These are phyloP conservation scores for Pantherophis vulpinus DNA, from an alignment of 2,797 vertebrate species.

Conservation along the genomic window DNA sequence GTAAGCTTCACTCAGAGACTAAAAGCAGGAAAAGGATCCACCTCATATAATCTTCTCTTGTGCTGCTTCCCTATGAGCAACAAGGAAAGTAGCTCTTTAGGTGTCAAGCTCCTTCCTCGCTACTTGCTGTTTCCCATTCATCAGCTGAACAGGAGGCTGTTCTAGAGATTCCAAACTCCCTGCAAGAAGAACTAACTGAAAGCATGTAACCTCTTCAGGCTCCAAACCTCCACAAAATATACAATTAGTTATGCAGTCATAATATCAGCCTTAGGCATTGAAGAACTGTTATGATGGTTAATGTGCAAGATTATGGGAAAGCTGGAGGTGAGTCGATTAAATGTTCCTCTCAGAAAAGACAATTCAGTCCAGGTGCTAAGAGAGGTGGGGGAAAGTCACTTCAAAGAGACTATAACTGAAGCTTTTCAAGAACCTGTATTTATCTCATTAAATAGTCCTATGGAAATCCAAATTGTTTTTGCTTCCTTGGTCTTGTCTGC, in stretches of 20 bases:
- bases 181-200: not conserved
- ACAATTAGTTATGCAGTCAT: constrained; percentile 4
- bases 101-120: not conserved
- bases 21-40: not conserved
- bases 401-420: not conserved
- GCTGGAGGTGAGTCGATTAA: not conserved
- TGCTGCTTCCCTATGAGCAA: not conserved
- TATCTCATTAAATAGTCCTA: not conserved
- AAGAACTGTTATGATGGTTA: not conserved
- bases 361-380: not conserved
- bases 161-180: not conserved
- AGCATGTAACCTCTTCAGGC: not conserved
- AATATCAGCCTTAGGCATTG: constrained; percentile 16
- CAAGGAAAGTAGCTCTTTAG: not conserved
- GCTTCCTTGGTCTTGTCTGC: not conserved
- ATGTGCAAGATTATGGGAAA: not conserved
- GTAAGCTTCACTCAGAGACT: not conserved
- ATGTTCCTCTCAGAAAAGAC: not conserved
- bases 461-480: not conserved
- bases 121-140: not conserved
- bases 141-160: not conserved
- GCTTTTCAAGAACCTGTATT: not conserved
- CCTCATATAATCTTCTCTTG: not conserved
- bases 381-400: not conserved
- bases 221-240: not conserved